A percentile compares a stretch with the other conserved stretches of the same genome.
Conservation (phyloP, 2,797 vertebrate species). For the Chrosomus eos region DNA sequence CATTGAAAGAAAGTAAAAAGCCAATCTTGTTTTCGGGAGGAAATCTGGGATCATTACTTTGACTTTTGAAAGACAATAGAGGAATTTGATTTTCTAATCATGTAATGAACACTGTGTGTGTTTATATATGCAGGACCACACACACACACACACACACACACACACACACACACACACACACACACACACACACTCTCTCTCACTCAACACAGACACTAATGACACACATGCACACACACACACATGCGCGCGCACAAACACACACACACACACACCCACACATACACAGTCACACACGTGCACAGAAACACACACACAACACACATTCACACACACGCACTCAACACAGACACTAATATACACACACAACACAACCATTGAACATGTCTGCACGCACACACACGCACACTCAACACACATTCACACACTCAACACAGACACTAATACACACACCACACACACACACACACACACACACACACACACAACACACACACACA, state of each 20-base stretch:
- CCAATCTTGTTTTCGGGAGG: constrained; percentile 1
- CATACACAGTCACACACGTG: too few species aligned
- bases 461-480: too few species aligned
- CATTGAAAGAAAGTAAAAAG: constrained; percentile 24
- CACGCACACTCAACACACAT: not conserved
- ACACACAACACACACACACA: not conserved
- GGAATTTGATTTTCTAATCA: constrained; percentile 21
- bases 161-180: not conserved
- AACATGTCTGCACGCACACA: too few species aligned
- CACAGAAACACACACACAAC: not conserved
- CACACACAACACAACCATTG: too few species aligned
- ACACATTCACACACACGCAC: too few species aligned
- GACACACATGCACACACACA: too few species aligned
- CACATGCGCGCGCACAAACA: not conserved
- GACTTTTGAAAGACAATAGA: constrained; percentile 3
- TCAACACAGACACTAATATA: too few species aligned
- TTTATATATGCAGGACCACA: not conserved
- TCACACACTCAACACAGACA: not conserved
- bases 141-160: not conserved
- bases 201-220: not conserved
- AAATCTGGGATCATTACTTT: constrained; percentile 23
- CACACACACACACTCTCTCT: not conserved
- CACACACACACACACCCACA: not conserved
- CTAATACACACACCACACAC: too few species aligned
- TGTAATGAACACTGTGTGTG: not conserved